Evolutionary conservation across 2,113 vertebrate species (phyloP).

Genomic region (Bombycilla garrulus): DNA sequence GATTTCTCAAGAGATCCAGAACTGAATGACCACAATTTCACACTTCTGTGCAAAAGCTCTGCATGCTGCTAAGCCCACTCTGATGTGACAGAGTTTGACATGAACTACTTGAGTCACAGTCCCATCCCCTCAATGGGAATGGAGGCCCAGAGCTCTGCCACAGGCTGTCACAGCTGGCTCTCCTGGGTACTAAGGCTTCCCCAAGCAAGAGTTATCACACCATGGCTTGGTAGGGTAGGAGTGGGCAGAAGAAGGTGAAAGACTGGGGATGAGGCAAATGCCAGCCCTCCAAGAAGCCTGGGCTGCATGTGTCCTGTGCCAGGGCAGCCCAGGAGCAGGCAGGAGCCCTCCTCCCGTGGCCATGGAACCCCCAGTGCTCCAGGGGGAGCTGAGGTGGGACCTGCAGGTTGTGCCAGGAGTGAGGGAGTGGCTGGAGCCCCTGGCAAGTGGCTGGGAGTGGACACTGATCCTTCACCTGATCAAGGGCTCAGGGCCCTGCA

Average conservation of each 20-base stretch:
- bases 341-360: not conserved
- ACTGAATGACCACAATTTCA: not conserved
- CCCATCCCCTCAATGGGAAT: not conserved
- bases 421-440: not conserved
- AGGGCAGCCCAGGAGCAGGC: not conserved
- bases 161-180: not conserved
- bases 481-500: not conserved
- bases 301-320: not conserved
- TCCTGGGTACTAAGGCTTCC: not conserved
- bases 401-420: not conserved
- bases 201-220: not conserved
- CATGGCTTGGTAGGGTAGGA: not conserved
- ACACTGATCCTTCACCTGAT: not conserved
- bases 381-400: not conserved
- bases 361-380: not conserved
- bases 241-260: not conserved
- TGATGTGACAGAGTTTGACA: not conserved
- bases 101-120: not conserved
- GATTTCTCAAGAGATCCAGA: not conserved
- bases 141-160: not conserved
- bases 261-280: not conserved
- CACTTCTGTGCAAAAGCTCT: not conserved
- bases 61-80: not conserved
- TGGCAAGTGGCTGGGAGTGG: not conserved
- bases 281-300: not conserved